Base-by-base conservation (phyloP, 2,113 vertebrate genomes). In the Willisornis vidua region DNA sequence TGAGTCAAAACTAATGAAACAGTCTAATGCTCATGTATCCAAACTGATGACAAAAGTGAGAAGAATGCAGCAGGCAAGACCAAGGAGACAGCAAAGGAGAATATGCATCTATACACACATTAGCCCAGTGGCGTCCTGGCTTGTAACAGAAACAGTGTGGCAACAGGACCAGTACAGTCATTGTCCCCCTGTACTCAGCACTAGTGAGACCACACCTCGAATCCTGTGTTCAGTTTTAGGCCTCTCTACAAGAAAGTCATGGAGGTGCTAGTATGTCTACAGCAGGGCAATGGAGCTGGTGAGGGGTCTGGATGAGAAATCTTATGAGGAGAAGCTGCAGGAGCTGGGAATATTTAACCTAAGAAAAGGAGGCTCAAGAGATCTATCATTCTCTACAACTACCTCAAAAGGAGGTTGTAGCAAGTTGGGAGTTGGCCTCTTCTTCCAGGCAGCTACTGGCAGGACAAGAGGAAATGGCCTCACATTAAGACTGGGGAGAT, bases 1-100 rank as follows among this genome's bases (percentile, higher is more conserved):
- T 83, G 81, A 96, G 55, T 95, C 87, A 89, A 95, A 95, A 96
- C 65, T 93, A 95, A 94, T 66, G 74, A 94, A 90, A 96, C 28
- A 70, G 41, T 89, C 87, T 90, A 86, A 82, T 52, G 74, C 23
- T 91, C n/a, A 22, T 68, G 83, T 95, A 95, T 57, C 3, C 28
- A 93, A 92, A 85, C 51, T 78, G 61, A 70, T 65, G 45, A 74
- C 25, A 46, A 41, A 86, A 85, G 52, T 35, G 51, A 85, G 37
- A 85, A 74, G 52, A 89, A 87, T 82, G 33, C 12, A 91, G 62
- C 49, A 43, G 41, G 37, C 25, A 80, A 26, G 23, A 61, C 17
- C 16, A n/a, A 55, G 67, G 65, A 81, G 48, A 35, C 5, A 37
- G 66, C 8, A 19, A 33, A 52, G 33, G 33, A 49, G 39, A 59